These are phyloP conservation scores for Pammene aurita DNA, from an alignment of 2,888 invertebrate genomes.

Conservation along the genomic window DNA sequence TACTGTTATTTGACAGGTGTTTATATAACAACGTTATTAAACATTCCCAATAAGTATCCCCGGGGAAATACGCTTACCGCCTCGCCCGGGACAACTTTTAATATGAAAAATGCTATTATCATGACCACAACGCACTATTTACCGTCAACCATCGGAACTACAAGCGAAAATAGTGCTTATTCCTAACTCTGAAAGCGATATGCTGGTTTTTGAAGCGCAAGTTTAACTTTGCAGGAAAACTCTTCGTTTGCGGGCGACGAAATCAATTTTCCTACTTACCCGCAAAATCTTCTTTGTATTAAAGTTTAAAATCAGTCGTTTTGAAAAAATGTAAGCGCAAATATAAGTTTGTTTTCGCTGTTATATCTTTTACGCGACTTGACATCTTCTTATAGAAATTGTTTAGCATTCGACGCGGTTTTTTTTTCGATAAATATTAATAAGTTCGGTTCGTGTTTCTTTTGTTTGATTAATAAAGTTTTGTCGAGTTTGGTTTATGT, in stretches of 20 bases:
- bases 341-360: conserved; percentile 37
- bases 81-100: conserved; percentile 70
- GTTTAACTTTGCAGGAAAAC: conserved; percentile 47
- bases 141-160: conserved; percentile 27
- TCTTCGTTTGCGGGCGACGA: conserved; percentile 40
- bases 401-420: conserved; percentile 61
- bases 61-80: conserved; percentile 39
- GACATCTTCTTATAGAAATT: conserved; percentile 60
- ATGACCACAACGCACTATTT: conserved; percentile 54
- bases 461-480: conserved; percentile 74
- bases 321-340: background rate
- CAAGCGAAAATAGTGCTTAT: conserved; percentile 43
- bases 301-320: conserved; percentile 23
- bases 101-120: conserved; percentile 82
- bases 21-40: conserved; percentile 39
- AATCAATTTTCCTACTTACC: conserved; percentile 43
- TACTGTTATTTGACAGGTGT: conserved; percentile 27
- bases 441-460: conserved; percentile 57
- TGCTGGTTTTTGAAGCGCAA: background rate
- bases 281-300: conserved; percentile 31
- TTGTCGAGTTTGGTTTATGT: conserved; percentile 32
- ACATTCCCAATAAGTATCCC: conserved; percentile 39
- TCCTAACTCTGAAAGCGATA: conserved; percentile 11
- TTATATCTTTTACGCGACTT: conserved; percentile 56
- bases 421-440: conserved; percentile 70